Conservation (phyloP, 1,140 invertebrate species). For the Drosophila athabasca region DNA sequence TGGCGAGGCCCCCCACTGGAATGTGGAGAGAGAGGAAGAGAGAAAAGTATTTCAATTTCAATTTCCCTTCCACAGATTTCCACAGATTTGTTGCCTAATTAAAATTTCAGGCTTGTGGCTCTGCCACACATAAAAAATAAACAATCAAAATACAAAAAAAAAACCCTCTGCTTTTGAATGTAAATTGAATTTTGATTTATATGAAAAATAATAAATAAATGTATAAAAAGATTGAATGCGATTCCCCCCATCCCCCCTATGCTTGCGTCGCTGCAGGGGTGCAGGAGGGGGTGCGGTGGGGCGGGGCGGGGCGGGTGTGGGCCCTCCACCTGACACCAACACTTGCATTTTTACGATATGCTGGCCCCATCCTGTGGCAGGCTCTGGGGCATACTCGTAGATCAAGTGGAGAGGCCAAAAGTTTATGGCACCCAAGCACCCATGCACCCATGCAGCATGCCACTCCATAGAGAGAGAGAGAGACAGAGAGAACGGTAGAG, state of each 20-base stretch:
- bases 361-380: too few relatives aligned
- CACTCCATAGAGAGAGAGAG: constrained; percentile 27
- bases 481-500: too few relatives aligned
- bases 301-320: not conserved
- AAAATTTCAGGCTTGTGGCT: constrained; percentile 59
- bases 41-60: constrained; percentile 51
- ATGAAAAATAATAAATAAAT: constrained; percentile 33
- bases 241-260: not conserved
- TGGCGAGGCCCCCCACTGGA: constrained; percentile 4
- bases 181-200: constrained; percentile 38
- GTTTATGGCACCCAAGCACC: constrained; percentile 3
- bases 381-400: too few relatives aligned
- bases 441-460: constrained; percentile 36
- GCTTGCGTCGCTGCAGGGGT: too few relatives aligned
- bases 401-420: too few relatives aligned
- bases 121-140: constrained; percentile 43
- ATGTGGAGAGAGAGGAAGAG: too few relatives aligned
- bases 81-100: constrained; percentile 58
- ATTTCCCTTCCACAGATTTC: constrained; percentile 9
- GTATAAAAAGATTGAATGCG: constrained; percentile 28
- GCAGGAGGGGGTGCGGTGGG: too few relatives aligned
- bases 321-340: too few relatives aligned
- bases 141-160: constrained; percentile 34
- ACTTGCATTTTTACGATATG: too few relatives aligned
- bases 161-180: not conserved